These are phyloP conservation scores for Chiroxiphia lanceolata DNA, from an alignment of 2,797 vertebrate species.

Conservation along the genomic window DNA sequence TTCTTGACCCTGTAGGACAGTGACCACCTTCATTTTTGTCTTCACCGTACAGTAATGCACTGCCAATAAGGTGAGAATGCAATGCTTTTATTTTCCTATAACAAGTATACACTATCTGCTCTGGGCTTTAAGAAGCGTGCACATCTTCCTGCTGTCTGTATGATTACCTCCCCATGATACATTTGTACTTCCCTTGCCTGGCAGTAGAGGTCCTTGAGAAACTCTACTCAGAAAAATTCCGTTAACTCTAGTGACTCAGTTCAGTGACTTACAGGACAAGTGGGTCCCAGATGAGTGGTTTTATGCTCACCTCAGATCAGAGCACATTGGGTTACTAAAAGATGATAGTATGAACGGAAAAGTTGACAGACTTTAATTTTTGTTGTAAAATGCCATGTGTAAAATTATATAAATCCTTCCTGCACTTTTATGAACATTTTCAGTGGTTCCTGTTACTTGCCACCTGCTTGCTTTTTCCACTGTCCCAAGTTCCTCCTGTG, in stretches of 20 bases:
- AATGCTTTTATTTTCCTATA: background rate
- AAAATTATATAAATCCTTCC: background rate
- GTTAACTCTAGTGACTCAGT: constrained; percentile 21
- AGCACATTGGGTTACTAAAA: background rate
- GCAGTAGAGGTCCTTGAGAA: constrained; percentile 54
- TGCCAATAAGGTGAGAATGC: constrained; percentile 71
- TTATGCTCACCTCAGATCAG: constrained; percentile 15
- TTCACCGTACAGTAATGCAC: constrained; percentile 17
- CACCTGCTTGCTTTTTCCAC: constrained; percentile 44
- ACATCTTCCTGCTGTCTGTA: background rate
- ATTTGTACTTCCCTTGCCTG: constrained; percentile 44
- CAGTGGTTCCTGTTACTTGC: constrained; percentile 25
- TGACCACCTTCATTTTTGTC: constrained; percentile 1
- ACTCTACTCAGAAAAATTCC: background rate
- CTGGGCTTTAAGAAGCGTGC: background rate
- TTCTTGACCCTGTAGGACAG: background rate
- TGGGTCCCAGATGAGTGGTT: constrained; percentile 13
- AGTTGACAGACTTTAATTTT: background rate
- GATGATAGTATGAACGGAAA: background rate
- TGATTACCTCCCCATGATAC: background rate
- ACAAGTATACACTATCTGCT: background rate
- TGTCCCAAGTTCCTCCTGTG: constrained; percentile 47
- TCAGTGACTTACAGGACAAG: background rate
- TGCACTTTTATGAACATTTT: background rate
- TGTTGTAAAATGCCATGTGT: background rate